Percentiles rank a stretch among this genome's conserved stretches.
Evolutionary conservation across 2,888 invertebrate genomes (phyloP).

Genomic region (Sinopyrophorus schimmeli): DNA sequence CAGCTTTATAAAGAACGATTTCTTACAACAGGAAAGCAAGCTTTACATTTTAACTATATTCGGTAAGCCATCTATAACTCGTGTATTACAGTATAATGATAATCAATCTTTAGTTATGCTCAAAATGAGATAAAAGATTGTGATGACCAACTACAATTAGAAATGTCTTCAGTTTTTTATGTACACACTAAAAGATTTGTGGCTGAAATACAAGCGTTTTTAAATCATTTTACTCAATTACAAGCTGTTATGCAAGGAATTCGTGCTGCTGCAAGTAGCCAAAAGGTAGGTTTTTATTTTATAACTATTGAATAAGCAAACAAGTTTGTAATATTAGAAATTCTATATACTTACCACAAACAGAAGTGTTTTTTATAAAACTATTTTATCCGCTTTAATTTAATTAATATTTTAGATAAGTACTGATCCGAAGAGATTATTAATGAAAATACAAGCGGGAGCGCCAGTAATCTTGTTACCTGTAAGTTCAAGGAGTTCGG

Average conservation of each 20-base stretch:
- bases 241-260: conserved; percentile 74
- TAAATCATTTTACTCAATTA: conserved; percentile 80
- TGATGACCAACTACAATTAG: conserved; percentile 73
- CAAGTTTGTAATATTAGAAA: neutral
- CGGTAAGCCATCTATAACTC: conserved; percentile 38
- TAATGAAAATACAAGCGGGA: conserved; percentile 67
- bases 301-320: neutral
- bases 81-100: too few relatives aligned
- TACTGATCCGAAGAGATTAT: conserved; percentile 57
- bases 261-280: conserved; percentile 66
- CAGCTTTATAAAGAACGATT: conserved; percentile 80
- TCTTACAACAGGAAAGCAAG: conserved; percentile 77
- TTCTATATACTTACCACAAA: too few relatives aligned
- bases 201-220: conserved; percentile 84
- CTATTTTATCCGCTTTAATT: too few relatives aligned
- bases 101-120: conserved; percentile 54
- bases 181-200: conserved; percentile 94
- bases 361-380: too few relatives aligned
- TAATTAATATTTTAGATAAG: conserved; percentile 39
- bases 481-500: conserved; percentile 76
- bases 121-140: conserved; percentile 61
- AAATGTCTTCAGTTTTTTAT: conserved; percentile 90
- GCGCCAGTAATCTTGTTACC: conserved; percentile 88
- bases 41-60: conserved; percentile 77
- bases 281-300: conserved; percentile 54